Evolutionary conservation across 2,888 invertebrate genomes (phyloP), one percentile per base, ranked within the genome.

Genomic region (Tricholauxania praeusta): DNA sequence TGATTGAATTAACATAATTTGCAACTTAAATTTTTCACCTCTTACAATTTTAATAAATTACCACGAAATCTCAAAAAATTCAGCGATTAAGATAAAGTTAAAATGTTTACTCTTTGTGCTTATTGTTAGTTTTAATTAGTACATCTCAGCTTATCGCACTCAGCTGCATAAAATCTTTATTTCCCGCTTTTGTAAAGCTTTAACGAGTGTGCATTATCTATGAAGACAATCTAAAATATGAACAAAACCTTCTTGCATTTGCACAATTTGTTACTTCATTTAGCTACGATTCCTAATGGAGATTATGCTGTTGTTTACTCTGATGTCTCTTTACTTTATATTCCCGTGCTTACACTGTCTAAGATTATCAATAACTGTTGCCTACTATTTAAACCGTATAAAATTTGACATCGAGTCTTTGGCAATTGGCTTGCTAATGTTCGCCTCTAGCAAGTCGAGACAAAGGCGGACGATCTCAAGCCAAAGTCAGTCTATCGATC

Each of bases 351-450:
- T 59, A n/a, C 14, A 28, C 52, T 53, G 12, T 52, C 51, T 47
- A 39, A 63, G 55, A 72, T 72, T 49, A 72, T 63, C 72, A 68
- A 55, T 63, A 72, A 67, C 59, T 47, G 55, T 63, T 60, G 69
- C 51, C 64, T 68, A 28, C 57, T 72, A 48, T 68, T 68, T 48
- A 3, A 4, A 4, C 48, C 67, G 53, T 55, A 51, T 67, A 62
- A 69, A 69, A 57, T 49, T 70, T 70, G 70, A 53, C 52, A 62
- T 52, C 48, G 53, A 62, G 53, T 62, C 39, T 63, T 28, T 28
- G 15, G 32, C 59, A 22, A 60, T 3, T 15, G 59, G 12, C 28
- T 39, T 12, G 22, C 39, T 19, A n/a, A 63, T 48, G 57, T 28
- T 51, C 47, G 32, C 62, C 17, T 17, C 55, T n/a, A 55, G 55